Conservation (phyloP, 1,140 invertebrate genomes). For the Bemisia tabaci region DNA sequence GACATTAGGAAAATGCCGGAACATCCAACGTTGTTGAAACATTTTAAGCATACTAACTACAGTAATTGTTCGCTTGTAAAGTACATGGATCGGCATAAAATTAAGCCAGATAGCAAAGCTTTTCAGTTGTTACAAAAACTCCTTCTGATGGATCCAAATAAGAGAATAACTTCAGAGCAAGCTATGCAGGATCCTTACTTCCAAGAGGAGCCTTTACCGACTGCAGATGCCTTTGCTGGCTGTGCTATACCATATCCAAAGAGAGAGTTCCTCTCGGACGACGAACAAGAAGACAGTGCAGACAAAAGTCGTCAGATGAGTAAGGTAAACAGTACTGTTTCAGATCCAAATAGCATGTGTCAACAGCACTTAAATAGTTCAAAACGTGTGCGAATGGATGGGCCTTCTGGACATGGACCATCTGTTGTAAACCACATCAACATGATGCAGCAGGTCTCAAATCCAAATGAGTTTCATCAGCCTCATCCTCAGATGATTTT, state of each 20-base stretch:
- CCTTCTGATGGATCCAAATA: conserved; percentile 95
- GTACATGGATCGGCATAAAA: conserved; percentile 98
- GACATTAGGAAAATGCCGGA: conserved; percentile 99
- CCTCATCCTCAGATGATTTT: conserved; percentile 22
- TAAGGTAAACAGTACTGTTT: conserved; percentile 7
- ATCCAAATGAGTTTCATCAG: conserved; percentile 18
- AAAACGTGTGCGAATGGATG: conserved; percentile 41
- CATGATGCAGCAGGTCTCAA: conserved; percentile 18
- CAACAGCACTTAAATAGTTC: conserved; percentile 37
- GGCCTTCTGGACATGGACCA: conserved; percentile 24
- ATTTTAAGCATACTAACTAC: conserved; percentile 94
- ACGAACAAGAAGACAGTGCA: conserved; percentile 90
- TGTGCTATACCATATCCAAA: conserved; percentile 97
- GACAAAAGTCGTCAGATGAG: conserved; percentile 58
- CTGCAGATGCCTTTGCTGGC: conserved; percentile 82
- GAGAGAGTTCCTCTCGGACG: conserved; percentile 93
- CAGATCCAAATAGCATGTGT: conserved; percentile 21
- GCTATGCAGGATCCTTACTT: conserved; percentile 99
- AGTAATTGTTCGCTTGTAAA: conserved; percentile 88
- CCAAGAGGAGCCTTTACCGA: conserved; percentile 85
- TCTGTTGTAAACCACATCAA: conserved; percentile 8
- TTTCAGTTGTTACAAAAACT: conserved; percentile 88
- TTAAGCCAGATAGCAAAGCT: conserved; percentile 91
- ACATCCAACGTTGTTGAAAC: conserved; percentile 87
- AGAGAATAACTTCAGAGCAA: conserved; percentile 92